phyloP scores from a whole-genome alignment of 2,888 invertebrate species.

The Octodonta nipae region DNA sequence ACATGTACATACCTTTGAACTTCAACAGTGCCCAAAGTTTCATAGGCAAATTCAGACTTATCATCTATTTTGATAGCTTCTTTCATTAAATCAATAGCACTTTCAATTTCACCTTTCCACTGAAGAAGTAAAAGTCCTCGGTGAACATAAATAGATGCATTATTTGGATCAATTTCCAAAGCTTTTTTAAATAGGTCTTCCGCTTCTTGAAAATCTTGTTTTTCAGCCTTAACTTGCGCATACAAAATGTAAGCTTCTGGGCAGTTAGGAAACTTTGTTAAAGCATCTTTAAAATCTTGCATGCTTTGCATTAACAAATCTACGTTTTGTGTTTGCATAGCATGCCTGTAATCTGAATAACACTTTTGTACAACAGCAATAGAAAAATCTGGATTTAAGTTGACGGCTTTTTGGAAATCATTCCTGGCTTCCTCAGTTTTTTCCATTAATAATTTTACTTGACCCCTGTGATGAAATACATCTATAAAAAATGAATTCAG shows the following conservation, averaged over 20 bases:
- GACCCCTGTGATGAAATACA: conserved; percentile 83
- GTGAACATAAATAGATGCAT: conserved; percentile 78
- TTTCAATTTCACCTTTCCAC: conserved; percentile 70
- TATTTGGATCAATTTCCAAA: conserved; percentile 65
- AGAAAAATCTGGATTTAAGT: conserved; percentile 70
- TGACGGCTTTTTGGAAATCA: conserved; percentile 73
- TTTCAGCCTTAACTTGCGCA: conserved; percentile 71
- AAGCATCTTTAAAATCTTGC: conserved; percentile 58
- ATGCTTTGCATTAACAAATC: conserved; percentile 51
- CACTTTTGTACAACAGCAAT: conserved; percentile 82
- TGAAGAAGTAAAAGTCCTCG: conserved; percentile 71
- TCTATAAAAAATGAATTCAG: conserved; percentile 44
- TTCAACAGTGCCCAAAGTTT: conserved; percentile 88
- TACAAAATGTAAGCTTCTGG: conserved; percentile 78
- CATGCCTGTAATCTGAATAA: conserved; percentile 63
- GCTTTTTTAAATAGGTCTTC: conserved; percentile 72
- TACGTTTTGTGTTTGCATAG: conserved; percentile 32
- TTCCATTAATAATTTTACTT: conserved; percentile 73
- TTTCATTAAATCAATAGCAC: conserved; percentile 62
- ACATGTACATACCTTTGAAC: conserved; percentile 89
- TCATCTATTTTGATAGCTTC: conserved; percentile 77
- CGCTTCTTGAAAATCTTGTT: conserved; percentile 69
- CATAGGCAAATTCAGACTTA: conserved; percentile 88
- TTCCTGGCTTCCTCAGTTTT: conserved; percentile 64
- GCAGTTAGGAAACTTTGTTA: conserved; percentile 69